Base-by-base conservation (phyloP, 1,140 invertebrate genomes). In the Leptopilina boulardi region DNA sequence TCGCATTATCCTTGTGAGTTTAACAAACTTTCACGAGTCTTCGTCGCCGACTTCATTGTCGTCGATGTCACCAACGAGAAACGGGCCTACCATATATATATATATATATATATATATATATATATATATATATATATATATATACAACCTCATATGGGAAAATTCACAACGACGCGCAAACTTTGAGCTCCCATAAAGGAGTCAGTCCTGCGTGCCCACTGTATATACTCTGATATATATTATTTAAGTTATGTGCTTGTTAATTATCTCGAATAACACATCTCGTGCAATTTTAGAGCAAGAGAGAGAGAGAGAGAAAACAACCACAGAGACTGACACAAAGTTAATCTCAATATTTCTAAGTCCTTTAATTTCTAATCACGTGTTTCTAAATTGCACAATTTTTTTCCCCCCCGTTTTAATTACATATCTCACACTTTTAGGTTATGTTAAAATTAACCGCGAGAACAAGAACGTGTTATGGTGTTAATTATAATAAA, bases 1-100 rank as follows among this genome's bases (percentile, higher is more conserved):
- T 66, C 59, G 59, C 59, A 66, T 66, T 66, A 66, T 66, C 21
- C 59, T 66, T n/a, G 59, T 23, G 26, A 66, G 59, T 66, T 30
- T 66, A 66, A 66, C 59, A 66, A 66, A 66, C 59, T 66, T 66
- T 66, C 59, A n/a, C 59, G 21, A 34, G 59, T 66, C 59, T 66
- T 66, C 59, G 59, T 30, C 59, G 23, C 23, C 59, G 59, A 66
- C 21, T 66, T 66, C 59, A 66, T 66, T 66, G 59, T 66, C 59
- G 59, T 66, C 59, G 23, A 66, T 66, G 59, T 66, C 59, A 30
- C 59, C 59, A 13, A 26, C 59, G 23, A 23, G 23, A 11, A 11
- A 66, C 59, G 59, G 59, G 59, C 59, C 59, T 66, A 66, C 59
- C 59, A n/a, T n/a, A n/a, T n/a, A n/a, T n/a, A n/a, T n/a, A n/a